A percentile compares a stretch with the other conserved stretches of the same genome.
Conservation (phyloP, 2,888 invertebrate genomes). For the Sympetrum striolatum region DNA sequence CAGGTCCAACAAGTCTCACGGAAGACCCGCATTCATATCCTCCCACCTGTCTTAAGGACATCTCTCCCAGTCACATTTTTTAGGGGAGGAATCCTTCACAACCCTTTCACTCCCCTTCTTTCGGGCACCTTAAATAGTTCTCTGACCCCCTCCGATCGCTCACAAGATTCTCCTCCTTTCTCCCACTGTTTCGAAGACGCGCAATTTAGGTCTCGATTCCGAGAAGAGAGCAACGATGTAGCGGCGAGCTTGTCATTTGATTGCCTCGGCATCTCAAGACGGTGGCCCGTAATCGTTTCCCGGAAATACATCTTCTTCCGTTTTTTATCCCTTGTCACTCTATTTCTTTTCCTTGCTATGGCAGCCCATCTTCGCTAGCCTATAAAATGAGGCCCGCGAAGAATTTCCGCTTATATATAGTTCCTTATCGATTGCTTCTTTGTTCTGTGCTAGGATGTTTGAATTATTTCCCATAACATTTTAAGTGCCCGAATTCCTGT, state of each 20-base stretch:
- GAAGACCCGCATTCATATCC: background rate
- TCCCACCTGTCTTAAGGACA: background rate
- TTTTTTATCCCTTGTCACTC: background rate
- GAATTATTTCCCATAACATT: no score
- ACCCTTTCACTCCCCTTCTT: background rate
- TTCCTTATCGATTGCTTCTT: no score
- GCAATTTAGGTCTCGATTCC: background rate
- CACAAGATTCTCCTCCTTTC: background rate
- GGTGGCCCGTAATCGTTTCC: background rate
- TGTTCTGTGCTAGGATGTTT: no score
- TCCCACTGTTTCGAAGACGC: background rate
- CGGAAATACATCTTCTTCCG: background rate
- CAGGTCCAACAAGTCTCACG: background rate
- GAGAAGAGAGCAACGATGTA: background rate
- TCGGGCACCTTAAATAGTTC: background rate
- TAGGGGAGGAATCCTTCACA: background rate
- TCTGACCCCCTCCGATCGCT: background rate
- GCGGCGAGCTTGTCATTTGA: background rate
- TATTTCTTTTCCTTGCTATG: background rate
- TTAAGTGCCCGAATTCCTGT: no score
- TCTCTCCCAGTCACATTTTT: background rate
- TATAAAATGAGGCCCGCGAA: background rate
- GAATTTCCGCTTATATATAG: no score
- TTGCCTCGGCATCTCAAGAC: background rate
- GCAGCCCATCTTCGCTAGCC: background rate